A percentile compares a stretch with the other conserved stretches of the same genome.
Conservation (phyloP, 2,888 invertebrate genomes). For the Aphodius granarius region DNA sequence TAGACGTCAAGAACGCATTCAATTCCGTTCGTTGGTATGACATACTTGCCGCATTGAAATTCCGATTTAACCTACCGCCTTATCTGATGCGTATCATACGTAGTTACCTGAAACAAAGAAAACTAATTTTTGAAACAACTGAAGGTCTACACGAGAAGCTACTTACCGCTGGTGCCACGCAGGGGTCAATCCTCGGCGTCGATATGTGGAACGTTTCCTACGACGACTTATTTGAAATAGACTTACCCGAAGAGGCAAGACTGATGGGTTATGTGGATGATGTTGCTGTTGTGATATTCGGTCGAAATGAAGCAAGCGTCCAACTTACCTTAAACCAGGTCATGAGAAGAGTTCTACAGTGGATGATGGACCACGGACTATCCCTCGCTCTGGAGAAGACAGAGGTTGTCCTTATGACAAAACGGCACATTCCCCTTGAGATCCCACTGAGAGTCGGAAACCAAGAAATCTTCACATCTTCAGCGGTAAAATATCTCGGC, state of each 20-base stretch:
- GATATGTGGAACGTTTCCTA: constrained; percentile 27
- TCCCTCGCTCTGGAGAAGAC: neutral
- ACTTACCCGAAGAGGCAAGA: constrained; percentile 2
- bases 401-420: neutral
- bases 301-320: neutral
- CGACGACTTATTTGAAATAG: constrained; percentile 19
- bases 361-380: neutral
- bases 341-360: neutral
- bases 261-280: constrained; percentile 4
- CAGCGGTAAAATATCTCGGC: neutral
- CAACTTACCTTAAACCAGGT: neutral
- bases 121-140: neutral
- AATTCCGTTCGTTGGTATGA: neutral
- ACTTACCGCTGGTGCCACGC: constrained; percentile 23
- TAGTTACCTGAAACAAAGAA: constrained; percentile 5
- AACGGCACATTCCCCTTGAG: neutral
- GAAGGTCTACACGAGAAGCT: neutral
- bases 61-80: neutral
- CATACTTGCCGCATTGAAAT: neutral
- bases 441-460: neutral
- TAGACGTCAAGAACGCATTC: constrained; percentile 2
- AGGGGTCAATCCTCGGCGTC: constrained; percentile 29
- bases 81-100: neutral
- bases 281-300: neutral
- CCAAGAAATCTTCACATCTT: neutral